A percentile compares a stretch with the other conserved stretches of the same genome.
phyloP scores from a whole-genome alignment of 2,888 invertebrate species.

The Galerucella nymphaeae region DNA sequence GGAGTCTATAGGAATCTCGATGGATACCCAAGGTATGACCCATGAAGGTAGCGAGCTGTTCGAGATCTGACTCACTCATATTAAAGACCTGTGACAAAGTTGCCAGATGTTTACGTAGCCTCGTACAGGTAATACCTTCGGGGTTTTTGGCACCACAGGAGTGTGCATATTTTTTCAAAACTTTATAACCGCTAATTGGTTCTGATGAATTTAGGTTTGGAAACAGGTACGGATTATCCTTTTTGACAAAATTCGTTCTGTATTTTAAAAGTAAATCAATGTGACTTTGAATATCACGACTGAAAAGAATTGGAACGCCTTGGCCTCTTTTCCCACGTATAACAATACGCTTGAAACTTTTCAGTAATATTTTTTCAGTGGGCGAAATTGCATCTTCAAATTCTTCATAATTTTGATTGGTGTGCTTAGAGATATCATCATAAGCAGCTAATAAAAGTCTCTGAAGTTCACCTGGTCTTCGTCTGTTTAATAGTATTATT shows the following conservation, averaged over 20 bases:
- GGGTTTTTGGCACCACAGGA: conserved; percentile 48
- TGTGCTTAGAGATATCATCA: conserved; percentile 15
- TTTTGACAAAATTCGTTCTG: conserved; percentile 26
- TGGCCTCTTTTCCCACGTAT: conserved; percentile 38
- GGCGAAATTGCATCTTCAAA: conserved; percentile 30
- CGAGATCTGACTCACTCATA: conserved; percentile 45
- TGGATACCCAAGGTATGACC: conserved; percentile 47
- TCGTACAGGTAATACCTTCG: conserved; percentile 42
- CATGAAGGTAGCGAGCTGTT: conserved; percentile 48
- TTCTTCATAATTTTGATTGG: conserved; percentile 38
- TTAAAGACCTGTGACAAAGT: conserved; percentile 47
- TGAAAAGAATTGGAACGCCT: conserved; percentile 41
- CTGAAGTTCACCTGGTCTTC: conserved; percentile 49
- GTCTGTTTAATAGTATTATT: conserved; percentile 44
- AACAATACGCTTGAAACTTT: conserved; percentile 38
- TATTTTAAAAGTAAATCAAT: conserved; percentile 34
- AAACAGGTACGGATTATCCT: conserved; percentile 39
- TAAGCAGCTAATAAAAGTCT: conserved; percentile 14
- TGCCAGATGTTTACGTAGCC: conserved; percentile 48
- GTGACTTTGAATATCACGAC: conserved; percentile 47
- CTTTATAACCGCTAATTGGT: conserved; percentile 48
- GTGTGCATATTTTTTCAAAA: conserved; percentile 45
- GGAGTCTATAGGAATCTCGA: too few relatives aligned
- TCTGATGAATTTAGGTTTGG: conserved; percentile 27
- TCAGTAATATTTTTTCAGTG: conserved; percentile 28